Conservation (phyloP, 2,797 vertebrate genomes). For the Erethizon dorsatum region DNA sequence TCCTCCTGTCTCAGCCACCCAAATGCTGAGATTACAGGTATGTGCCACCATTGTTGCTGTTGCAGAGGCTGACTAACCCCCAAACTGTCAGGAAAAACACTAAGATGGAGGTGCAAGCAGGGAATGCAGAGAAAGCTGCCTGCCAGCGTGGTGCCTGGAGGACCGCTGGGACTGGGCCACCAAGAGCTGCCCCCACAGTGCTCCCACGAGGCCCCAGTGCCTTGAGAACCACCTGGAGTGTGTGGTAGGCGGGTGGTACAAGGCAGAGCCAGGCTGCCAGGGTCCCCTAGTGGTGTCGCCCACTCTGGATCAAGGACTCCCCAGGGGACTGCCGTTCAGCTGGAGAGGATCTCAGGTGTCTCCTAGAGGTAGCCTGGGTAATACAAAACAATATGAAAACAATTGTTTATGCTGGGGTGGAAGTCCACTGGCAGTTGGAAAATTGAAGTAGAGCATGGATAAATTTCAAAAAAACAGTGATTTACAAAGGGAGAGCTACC, state of each 20-base stretch:
- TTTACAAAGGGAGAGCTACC: neutral
- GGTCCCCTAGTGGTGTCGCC: neutral
- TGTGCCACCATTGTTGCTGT: neutral
- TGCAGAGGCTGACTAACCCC: neutral
- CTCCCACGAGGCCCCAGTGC: conserved; percentile 15
- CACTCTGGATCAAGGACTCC: neutral
- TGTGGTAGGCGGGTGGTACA: neutral
- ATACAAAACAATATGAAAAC: neutral
- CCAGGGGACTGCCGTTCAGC: neutral
- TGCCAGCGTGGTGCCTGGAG: neutral
- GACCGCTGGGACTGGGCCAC: neutral
- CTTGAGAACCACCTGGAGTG: conserved; percentile 44
- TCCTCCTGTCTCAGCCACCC: too few species aligned
- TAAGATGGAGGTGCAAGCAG: too few species aligned
- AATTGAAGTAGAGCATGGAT: neutral
- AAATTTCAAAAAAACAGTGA: neutral
- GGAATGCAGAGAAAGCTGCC: neutral
- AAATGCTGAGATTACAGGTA: neutral
- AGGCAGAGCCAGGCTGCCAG: neutral
- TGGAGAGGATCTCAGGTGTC: neutral
- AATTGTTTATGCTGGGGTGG: neutral
- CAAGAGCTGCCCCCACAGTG: neutral
- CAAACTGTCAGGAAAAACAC: neutral
- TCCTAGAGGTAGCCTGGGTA: neutral
- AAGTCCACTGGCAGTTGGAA: neutral